These are phyloP conservation scores for Neomorphus geoffroyi DNA, from an alignment of 2,797 vertebrate genomes.

Conservation along the genomic window DNA sequence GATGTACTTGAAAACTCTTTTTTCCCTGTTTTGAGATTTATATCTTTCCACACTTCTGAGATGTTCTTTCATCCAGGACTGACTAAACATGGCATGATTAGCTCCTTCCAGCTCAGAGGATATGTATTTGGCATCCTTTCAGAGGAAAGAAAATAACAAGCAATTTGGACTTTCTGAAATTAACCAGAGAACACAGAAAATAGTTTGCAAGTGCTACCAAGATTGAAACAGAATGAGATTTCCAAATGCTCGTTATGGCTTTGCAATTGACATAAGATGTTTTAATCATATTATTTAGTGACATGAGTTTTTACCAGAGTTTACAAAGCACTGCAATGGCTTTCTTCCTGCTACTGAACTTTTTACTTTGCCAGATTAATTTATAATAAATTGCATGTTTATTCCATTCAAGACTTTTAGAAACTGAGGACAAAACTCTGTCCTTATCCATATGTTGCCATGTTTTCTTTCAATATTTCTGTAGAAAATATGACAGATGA, in stretches of 20 bases:
- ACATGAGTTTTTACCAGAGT: fast-evolving
- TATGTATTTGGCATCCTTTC: not conserved
- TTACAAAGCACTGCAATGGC: not conserved
- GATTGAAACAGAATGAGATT: not conserved
- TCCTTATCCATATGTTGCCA: not conserved
- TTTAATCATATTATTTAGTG: not conserved
- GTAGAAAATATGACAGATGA: not conserved
- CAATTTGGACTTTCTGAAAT: not conserved
- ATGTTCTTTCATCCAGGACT: not conserved
- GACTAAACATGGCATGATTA: not conserved
- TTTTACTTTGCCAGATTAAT: not conserved
- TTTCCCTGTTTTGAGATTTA: not conserved
- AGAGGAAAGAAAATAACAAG: not conserved
- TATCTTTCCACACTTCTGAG: not conserved
- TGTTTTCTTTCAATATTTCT: not conserved
- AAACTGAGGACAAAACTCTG: not conserved
- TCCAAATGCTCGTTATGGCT: not conserved
- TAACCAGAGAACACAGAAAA: not conserved
- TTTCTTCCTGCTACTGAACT: not conserved
- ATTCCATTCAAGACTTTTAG: not conserved
- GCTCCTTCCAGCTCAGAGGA: not conserved
- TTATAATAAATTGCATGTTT: not conserved
- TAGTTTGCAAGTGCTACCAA: not conserved
- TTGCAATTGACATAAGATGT: not conserved
- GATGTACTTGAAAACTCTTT: not conserved